Conservation (phyloP, 2,113 vertebrate genomes). For the Aptenodytes patagonicus region DNA sequence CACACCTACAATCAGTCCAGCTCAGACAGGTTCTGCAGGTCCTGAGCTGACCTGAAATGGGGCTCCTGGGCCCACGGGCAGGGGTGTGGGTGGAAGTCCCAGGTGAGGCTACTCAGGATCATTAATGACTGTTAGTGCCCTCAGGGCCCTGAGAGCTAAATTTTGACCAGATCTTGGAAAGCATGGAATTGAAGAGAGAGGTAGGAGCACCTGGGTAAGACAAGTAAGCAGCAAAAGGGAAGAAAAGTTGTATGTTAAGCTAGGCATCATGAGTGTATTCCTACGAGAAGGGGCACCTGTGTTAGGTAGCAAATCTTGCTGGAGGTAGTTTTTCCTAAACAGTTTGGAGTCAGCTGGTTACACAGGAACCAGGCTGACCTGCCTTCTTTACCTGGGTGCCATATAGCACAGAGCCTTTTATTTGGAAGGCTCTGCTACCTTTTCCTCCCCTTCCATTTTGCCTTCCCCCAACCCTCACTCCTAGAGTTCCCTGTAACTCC, state of each 20-base stretch:
- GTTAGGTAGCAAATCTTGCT: not conserved
- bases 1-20: not conserved
- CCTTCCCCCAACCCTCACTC: not conserved
- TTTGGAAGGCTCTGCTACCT: not conserved
- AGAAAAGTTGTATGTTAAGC: not conserved
- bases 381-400: not conserved
- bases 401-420: not conserved
- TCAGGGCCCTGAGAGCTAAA: not conserved
- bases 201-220: not conserved
- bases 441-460: not conserved
- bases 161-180: not conserved
- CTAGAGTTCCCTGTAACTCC: not conserved
- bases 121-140: not conserved
- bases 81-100: not conserved
- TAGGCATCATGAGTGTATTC: not conserved
- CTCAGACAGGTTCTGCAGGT: slow-evolving; percentile 28
- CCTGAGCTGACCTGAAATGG: not conserved
- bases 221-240: not conserved
- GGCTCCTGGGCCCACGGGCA: not conserved
- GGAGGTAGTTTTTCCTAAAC: not conserved
- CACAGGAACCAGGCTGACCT: not conserved
- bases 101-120: not conserved
- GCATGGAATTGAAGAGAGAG: not conserved
- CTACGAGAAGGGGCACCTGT: not conserved
- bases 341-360: not conserved